A percentile compares a stretch with the other conserved stretches of the same genome.
These are phyloP conservation scores for Catharus fuscescens DNA, from an alignment of 2,113 vertebrate species.

Conservation along the genomic window DNA sequence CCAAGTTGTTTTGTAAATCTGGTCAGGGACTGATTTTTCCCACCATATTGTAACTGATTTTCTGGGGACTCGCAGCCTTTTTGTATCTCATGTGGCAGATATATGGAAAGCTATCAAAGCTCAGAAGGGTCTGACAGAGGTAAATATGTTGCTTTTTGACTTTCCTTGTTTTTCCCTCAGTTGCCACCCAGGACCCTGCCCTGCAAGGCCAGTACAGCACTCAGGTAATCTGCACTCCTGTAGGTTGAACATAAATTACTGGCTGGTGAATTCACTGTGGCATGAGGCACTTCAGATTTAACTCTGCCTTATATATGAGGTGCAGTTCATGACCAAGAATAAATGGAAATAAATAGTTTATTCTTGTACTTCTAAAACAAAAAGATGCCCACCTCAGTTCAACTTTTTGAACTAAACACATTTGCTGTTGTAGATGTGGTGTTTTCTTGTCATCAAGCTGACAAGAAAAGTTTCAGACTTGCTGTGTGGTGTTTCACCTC, in stretches of 20 bases:
- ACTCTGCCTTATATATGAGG: not conserved
- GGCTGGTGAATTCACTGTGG: not conserved
- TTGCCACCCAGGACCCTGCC: slow-evolving; percentile 77
- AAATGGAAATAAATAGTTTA: not conserved
- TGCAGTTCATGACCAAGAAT: not conserved
- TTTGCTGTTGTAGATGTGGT: not conserved
- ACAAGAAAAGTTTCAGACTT: not conserved
- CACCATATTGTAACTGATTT: not conserved
- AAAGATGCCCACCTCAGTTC: not conserved
- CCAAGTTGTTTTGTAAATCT: not conserved
- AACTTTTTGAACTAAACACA: too few species aligned
- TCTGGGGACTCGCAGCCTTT: not conserved
- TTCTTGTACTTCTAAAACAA: not conserved
- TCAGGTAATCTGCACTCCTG: slow-evolving; percentile 77
- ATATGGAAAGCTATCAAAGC: not conserved
- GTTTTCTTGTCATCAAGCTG: not conserved
- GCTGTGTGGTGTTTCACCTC: not conserved
- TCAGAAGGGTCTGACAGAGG: not conserved
- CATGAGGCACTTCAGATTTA: not conserved
- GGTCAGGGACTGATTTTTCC: not conserved
- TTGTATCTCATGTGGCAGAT: not conserved
- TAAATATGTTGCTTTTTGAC: not conserved
- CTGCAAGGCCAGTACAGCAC: slow-evolving; percentile 79
- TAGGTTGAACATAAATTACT: accelerated
- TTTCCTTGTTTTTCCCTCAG: slow-evolving; percentile 66